A percentile compares a stretch with the other conserved stretches of the same genome.
Conservation (phyloP, 2,888 invertebrate genomes). For the Tanytarsus gracilentus region DNA sequence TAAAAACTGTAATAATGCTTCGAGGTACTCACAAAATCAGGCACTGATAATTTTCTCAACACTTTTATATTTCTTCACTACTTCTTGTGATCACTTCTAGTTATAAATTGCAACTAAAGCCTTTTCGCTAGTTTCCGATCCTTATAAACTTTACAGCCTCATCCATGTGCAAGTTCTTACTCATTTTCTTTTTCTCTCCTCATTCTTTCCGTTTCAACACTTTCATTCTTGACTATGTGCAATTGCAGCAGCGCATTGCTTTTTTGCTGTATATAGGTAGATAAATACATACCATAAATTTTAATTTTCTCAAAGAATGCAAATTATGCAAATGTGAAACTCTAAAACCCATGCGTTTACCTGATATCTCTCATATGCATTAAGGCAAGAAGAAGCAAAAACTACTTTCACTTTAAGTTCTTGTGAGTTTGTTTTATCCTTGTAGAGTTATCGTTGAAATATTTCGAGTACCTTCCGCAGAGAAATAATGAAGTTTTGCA, state of each 20-base stretch:
- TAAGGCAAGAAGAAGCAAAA: background rate
- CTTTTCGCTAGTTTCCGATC: background rate
- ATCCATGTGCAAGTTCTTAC: background rate
- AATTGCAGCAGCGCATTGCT: no score
- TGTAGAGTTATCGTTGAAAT: no score
- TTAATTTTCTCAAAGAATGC: background rate
- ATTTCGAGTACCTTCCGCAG: no score
- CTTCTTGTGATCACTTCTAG: conserved; percentile 1
- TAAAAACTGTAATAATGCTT: no score
- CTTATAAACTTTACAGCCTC: conserved; percentile 5
- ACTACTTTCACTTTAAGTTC: no score
- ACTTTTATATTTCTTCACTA: background rate
- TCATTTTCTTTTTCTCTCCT: background rate
- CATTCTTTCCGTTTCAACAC: background rate
- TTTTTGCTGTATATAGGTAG: no score
- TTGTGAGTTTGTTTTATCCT: no score
- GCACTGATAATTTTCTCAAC: background rate
- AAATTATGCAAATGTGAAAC: conserved; percentile 3
- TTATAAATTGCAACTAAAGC: background rate
- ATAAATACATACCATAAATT: conserved; percentile 6
- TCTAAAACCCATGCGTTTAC: no score
- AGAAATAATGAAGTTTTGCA: no score
- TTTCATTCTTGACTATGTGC: no score
- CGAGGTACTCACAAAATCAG: background rate
- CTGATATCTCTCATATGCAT: no score